These are phyloP conservation scores for Melieria omissa DNA, from an alignment of 2,888 invertebrate species.

Conservation along the genomic window DNA sequence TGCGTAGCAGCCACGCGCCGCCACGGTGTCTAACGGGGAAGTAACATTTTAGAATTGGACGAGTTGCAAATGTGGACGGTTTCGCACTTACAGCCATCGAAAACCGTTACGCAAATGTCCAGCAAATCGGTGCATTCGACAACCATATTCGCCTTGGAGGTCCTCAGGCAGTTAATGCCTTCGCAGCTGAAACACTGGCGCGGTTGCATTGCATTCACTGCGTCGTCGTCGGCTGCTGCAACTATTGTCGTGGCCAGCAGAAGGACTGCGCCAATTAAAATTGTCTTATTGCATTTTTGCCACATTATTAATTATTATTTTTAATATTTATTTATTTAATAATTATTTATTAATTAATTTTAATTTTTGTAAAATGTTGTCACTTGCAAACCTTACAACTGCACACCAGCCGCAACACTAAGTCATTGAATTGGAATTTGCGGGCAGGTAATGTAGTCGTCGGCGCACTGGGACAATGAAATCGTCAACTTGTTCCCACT, in stretches of 20 bases:
- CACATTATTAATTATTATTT: background rate
- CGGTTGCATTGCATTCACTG: constrained; percentile 41
- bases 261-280: background rate
- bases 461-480: too few species aligned
- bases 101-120: constrained; percentile 62
- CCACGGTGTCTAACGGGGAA: constrained; percentile 50
- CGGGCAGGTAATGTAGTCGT: too few species aligned
- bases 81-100: constrained; percentile 54
- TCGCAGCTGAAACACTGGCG: constrained; percentile 57
- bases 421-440: background rate
- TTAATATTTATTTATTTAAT: too few species aligned
- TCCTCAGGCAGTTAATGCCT: constrained; percentile 59
- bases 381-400: background rate
- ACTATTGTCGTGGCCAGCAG: background rate
- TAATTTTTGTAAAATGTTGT: background rate
- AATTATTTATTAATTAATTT: background rate
- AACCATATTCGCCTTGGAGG: constrained; percentile 48
- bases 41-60: background rate
- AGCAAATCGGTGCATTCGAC: constrained; percentile 53
- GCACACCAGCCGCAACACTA: background rate
- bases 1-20: constrained; percentile 56
- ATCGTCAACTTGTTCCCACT: too few species aligned
- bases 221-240: background rate
- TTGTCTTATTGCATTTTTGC: background rate
- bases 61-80: background rate